phyloP scores from a whole-genome alignment of 2,113 vertebrate genomes.

The Anser brachyrhynchus region DNA sequence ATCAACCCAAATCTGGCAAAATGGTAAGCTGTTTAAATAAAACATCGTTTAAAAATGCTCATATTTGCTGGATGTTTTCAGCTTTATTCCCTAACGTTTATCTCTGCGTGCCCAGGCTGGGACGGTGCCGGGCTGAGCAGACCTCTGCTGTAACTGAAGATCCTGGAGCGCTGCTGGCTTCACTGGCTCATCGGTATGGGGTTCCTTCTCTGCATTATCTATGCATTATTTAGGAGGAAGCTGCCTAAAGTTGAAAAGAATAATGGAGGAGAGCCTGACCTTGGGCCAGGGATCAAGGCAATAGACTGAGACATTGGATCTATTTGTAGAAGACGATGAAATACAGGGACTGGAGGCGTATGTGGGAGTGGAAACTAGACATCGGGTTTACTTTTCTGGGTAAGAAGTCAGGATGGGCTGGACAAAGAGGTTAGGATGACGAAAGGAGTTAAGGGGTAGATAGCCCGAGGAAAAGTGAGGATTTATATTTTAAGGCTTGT shows the following conservation, averaged over 20 bases:
- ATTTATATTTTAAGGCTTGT: not conserved
- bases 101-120: conserved; percentile 5
- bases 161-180: not conserved
- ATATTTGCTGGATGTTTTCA: not conserved
- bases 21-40: conserved; percentile 6
- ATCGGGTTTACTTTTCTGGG: not conserved
- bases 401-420: not conserved
- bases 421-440: not conserved
- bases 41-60: not conserved
- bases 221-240: not conserved
- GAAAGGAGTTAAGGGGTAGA: not conserved
- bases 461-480: not conserved
- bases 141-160: not conserved
- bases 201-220: not conserved
- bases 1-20: conserved; percentile 48
- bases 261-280: not conserved
- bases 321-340: not conserved
- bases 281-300: not conserved
- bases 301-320: not conserved
- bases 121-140: not conserved
- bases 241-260: not conserved
- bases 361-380: not conserved
- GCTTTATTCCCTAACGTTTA: not conserved
- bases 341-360: not conserved
- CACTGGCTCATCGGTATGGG: not conserved